Conservation (phyloP, 53 echinoderm and acorn worm genomes). For the Echinometra lucunter region DNA sequence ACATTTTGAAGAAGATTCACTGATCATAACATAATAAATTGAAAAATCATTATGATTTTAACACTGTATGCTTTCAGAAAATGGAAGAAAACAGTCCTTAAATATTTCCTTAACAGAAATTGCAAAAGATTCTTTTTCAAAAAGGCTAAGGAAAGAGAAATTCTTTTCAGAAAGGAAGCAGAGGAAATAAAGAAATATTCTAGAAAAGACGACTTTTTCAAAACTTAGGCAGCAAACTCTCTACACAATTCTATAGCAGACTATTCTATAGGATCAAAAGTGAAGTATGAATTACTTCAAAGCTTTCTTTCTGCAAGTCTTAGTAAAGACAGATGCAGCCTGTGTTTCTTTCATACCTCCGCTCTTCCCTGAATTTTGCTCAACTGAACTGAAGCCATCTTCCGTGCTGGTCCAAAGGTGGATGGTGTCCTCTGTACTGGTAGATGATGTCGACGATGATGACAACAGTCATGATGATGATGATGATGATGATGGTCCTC, state of each 20-base stretch:
- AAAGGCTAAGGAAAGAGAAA: not conserved
- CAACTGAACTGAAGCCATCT: not conserved
- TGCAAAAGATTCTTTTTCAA: not conserved
- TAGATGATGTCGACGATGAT: not conserved
- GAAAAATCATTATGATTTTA: not conserved
- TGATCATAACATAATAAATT: not conserved
- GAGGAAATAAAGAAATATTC: not conserved
- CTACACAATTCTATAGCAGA: slow-evolving; percentile 28
- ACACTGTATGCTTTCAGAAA: not conserved
- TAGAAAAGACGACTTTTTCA: not conserved
- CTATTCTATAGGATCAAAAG: slow-evolving; percentile 8
- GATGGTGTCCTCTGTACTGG: not conserved
- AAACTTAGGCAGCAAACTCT: slow-evolving; percentile 50
- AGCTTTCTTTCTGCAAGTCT: slow-evolving; percentile 25
- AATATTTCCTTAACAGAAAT: not conserved
- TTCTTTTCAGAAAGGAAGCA: not conserved
- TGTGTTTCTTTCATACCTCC: slow-evolving; percentile 50
- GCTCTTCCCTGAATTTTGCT: not conserved
- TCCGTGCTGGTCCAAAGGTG: not conserved
- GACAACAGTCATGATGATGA: not conserved
- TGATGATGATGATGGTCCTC: not conserved
- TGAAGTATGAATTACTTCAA: slow-evolving; percentile 10
- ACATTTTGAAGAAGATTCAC: not conserved
- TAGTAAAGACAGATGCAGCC: slow-evolving; percentile 14
- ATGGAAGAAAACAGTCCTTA: not conserved